These are phyloP conservation scores for Umimayanthus chanpuru DNA, from an alignment of 92 coral and sea anemone species.

Conservation along the genomic window DNA sequence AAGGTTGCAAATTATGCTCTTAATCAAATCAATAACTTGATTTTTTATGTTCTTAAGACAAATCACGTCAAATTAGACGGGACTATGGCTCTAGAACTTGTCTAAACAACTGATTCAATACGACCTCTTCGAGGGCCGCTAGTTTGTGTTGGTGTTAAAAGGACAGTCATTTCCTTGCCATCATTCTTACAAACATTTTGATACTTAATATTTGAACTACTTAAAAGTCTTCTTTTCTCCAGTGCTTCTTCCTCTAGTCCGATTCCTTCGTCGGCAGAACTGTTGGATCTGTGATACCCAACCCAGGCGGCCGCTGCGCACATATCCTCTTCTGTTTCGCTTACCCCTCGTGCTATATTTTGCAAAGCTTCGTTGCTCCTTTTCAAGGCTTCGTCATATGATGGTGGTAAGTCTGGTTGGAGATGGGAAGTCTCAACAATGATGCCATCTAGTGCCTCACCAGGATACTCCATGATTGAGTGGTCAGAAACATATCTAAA, in stretches of 20 bases:
- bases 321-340: conserved; percentile 1
- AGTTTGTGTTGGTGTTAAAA: background rate
- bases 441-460: background rate
- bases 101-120: conserved; percentile 23
- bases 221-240: conserved; percentile 13
- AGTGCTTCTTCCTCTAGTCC: conserved; percentile 16
- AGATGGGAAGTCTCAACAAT: conserved; percentile 2
- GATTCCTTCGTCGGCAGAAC: conserved; percentile 33
- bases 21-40: too few species aligned
- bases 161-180: background rate
- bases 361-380: conserved; percentile 15
- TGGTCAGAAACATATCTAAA: background rate
- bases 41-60: too few species aligned
- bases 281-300: background rate
- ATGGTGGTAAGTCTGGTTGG: conserved; percentile 27
- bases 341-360: background rate
- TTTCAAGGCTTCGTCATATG: conserved; percentile 31
- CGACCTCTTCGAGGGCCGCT: conserved; percentile 1
- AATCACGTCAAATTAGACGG: too few species aligned
- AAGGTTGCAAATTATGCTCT: too few species aligned
- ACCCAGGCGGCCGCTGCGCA: conserved; percentile 21
- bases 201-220: background rate
- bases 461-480: background rate
- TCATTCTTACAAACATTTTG: background rate
- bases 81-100: background rate